phyloP scores from a whole-genome alignment of 2,888 invertebrate species.

The Drosophila niveifrons region DNA sequence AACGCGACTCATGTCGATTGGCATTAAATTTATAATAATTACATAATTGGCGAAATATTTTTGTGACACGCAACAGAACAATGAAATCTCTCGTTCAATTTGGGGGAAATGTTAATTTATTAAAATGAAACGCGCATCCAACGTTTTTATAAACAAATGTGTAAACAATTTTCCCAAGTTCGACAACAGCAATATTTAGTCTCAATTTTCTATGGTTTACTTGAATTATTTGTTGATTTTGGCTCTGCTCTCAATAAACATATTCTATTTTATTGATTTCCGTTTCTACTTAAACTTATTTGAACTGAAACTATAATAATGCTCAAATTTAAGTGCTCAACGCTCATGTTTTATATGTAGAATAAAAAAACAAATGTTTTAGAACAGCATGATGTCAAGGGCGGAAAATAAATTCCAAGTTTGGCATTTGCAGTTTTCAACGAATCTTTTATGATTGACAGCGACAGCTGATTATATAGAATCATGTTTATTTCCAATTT shows the following conservation, averaged over 20 bases:
- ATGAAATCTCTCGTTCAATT: constrained; percentile 39
- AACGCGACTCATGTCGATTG: constrained; percentile 62
- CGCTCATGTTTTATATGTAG: constrained; percentile 36
- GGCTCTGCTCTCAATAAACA: constrained; percentile 57
- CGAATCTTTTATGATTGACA: constrained; percentile 52
- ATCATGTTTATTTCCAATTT: constrained; percentile 33
- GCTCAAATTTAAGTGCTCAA: constrained; percentile 46
- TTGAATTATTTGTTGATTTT: constrained; percentile 54
- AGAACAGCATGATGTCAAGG: constrained; percentile 12
- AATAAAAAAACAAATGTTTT: constrained; percentile 23
- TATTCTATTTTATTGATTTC: constrained; percentile 72
- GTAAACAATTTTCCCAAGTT: constrained; percentile 44
- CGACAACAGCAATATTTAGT: constrained; percentile 68
- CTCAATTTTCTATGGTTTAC: constrained; percentile 54
- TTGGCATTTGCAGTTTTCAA: constrained; percentile 29
- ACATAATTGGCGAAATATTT: constrained; percentile 75
- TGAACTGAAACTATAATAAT: constrained; percentile 44
- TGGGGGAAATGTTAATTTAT: constrained; percentile 60
- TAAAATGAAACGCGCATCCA: constrained; percentile 65
- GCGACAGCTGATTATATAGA: constrained; percentile 57
- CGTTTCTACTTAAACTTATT: constrained; percentile 72
- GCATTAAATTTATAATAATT: constrained; percentile 70
- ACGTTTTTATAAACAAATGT: constrained; percentile 68
- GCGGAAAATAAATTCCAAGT: constrained; percentile 19
- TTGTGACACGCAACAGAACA: constrained; percentile 69